Conservation (phyloP, 2,797 vertebrate species). For the Centropyge bicolor region DNA sequence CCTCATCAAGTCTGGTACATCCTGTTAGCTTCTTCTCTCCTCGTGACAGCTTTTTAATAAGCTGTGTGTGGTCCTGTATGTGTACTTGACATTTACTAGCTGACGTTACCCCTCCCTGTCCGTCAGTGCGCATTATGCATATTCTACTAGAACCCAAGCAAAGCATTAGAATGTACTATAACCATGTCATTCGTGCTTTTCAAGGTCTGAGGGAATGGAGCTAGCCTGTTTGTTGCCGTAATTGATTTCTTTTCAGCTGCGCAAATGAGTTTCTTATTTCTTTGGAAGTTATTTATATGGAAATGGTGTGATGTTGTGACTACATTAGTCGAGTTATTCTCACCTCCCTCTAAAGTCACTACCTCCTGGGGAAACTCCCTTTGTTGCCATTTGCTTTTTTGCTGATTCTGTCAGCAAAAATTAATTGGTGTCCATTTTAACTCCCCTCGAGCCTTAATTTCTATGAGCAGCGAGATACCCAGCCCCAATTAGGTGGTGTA, state of each 20-base stretch:
- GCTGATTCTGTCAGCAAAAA: conserved; percentile 84
- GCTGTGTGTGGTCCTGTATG: conserved; percentile 83
- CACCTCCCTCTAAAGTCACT: conserved; percentile 78
- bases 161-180: conserved; percentile 71
- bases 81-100: conserved; percentile 86
- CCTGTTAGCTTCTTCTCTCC: conserved; percentile 82
- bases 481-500: conserved; percentile 81
- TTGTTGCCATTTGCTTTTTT: conserved; percentile 82
- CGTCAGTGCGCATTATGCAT: conserved; percentile 76
- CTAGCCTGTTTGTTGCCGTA: conserved; percentile 76
- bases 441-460: conserved; percentile 80
- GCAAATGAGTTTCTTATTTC: conserved; percentile 83
- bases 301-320: conserved; percentile 79
- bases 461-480: conserved; percentile 73
- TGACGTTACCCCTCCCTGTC: conserved; percentile 79
- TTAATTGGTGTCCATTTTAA: conserved; percentile 85
- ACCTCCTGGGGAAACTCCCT: conserved; percentile 75
- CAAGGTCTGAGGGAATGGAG: conserved; percentile 67
- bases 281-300: conserved; percentile 84
- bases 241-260: conserved; percentile 83
- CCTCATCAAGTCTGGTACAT: conserved; percentile 86
- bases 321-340: conserved; percentile 78
- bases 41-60: conserved; percentile 87
- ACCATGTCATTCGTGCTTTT: conserved; percentile 67
- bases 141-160: conserved; percentile 65